Base-by-base conservation (phyloP, 2,888 invertebrate genomes). In the Dendrolimus pini region DNA sequence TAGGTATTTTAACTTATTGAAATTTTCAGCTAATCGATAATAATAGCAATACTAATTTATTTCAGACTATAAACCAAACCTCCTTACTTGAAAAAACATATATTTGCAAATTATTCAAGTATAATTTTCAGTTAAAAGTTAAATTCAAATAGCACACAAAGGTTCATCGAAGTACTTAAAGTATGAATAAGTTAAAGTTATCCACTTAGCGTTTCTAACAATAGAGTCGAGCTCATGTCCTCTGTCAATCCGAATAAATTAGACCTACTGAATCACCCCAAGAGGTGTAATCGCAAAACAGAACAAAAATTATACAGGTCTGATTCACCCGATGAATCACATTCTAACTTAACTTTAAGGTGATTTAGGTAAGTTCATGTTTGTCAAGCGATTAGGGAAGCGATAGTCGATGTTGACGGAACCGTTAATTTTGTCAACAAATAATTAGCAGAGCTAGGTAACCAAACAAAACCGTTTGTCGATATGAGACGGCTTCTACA, bases 351-450 rank as follows among this genome's bases (percentile, higher is more conserved):
- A n/a, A 53, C 18, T 41, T 41, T 53, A 59, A 56, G 57, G 57
- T 57, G 57, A 54, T 59, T 30, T 18, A 54, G 30, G 47, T 53
- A 58, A 53, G 58, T 54, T 56, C 61, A 61, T 74, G 68, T 77
- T 78, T 77, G 75, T 69, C 71, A 67, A 74, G 68, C 68, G 70
- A 78, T 82, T 75, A 75, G 71, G 62, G 63, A 71, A 72, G 69
- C 60, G 70, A 63, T 61, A 64, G 61, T 60, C 62, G 62, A 61
- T 47, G 47, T 47, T 77, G 70, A 68, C 66, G 66, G 64, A 67
- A 62, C 67, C 63, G 70, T 74, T 74, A 69, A 77, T 74, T 74
- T 75, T 67, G 69, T 73, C 65, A 86, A 69, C 78, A 69, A 82
- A 69, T 78, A 69, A 82, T 86, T 83, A 85, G 77, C 63, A 70